Conservation (phyloP, 1,140 invertebrate species). For the Pemphigus obesinymphae region DNA sequence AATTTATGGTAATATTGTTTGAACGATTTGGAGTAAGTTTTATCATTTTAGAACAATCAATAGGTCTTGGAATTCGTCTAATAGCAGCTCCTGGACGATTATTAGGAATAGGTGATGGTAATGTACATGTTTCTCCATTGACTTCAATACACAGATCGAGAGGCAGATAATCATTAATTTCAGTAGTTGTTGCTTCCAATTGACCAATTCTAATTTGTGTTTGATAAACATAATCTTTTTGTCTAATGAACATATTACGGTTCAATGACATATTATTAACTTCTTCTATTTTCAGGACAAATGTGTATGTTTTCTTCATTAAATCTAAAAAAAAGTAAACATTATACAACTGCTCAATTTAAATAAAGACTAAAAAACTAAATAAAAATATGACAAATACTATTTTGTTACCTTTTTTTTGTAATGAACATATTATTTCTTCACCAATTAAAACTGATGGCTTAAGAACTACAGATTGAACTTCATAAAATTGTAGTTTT, state of each 20-base stretch:
- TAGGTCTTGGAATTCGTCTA: conserved; percentile 88
- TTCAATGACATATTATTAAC: neutral
- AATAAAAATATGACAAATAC: neutral
- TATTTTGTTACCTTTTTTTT: neutral
- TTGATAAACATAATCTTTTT: conserved; percentile 21
- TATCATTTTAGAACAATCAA: conserved; percentile 88
- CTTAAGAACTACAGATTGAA: conserved; percentile 79
- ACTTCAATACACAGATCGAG: conserved; percentile 7
- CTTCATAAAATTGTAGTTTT: conserved; percentile 87
- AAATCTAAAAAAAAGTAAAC: too few relatives aligned
- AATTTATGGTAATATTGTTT: conserved; percentile 78
- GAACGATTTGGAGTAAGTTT: conserved; percentile 82
- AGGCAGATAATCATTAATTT: conserved; percentile 29
- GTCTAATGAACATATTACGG: neutral
- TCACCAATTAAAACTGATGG: conserved; percentile 66
- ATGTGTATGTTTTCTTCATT: too few relatives aligned
- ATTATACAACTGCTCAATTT: too few relatives aligned
- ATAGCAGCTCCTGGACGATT: conserved; percentile 96
- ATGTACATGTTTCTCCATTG: neutral
- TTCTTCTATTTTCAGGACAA: too few relatives aligned
- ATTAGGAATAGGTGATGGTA: conserved; percentile 60
- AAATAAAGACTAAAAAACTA: too few relatives aligned
- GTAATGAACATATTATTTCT: neutral
- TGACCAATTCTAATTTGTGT: conserved; percentile 15
- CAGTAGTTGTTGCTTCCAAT: neutral